These are phyloP conservation scores for Tolmerus cingulatus DNA, from an alignment of 2,888 invertebrate genomes.

Conservation along the genomic window DNA sequence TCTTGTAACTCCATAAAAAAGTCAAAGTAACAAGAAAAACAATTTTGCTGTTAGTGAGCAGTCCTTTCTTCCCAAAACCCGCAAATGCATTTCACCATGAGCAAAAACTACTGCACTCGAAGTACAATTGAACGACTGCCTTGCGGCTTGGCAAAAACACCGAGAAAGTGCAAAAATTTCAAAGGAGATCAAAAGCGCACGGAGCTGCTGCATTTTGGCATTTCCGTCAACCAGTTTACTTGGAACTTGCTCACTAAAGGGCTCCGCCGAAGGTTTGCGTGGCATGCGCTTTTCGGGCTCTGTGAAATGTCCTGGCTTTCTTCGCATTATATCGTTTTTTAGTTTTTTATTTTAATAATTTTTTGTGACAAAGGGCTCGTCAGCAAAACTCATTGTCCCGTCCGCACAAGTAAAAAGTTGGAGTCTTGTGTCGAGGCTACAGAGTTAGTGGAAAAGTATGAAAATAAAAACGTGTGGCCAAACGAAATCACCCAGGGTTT, in stretches of 20 bases:
- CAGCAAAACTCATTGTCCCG: conserved; percentile 12
- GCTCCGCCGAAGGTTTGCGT: background rate
- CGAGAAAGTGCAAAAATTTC: background rate
- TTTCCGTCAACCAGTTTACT: background rate
- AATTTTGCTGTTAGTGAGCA: background rate
- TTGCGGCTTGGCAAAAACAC: background rate
- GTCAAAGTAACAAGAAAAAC: background rate
- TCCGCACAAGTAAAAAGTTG: background rate
- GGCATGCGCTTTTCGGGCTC: background rate
- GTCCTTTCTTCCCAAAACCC: background rate
- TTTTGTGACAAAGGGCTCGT: background rate
- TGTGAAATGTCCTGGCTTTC: background rate
- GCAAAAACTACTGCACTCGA: background rate
- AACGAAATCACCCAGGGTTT: background rate
- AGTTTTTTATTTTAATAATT: background rate
- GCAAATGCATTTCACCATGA: background rate
- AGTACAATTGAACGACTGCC: background rate
- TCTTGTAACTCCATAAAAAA: background rate
- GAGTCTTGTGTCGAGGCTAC: background rate
- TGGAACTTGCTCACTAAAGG: background rate
- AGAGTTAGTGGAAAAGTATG: background rate
- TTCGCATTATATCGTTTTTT: background rate
- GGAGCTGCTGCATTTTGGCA: background rate
- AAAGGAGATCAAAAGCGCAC: conserved; percentile 7
- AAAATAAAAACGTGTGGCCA: conserved; percentile 16